A percentile compares a stretch with the other conserved stretches of the same genome.
Evolutionary conservation across 2,113 vertebrate species (phyloP).

Genomic region (Pycnonotus jocosus): DNA sequence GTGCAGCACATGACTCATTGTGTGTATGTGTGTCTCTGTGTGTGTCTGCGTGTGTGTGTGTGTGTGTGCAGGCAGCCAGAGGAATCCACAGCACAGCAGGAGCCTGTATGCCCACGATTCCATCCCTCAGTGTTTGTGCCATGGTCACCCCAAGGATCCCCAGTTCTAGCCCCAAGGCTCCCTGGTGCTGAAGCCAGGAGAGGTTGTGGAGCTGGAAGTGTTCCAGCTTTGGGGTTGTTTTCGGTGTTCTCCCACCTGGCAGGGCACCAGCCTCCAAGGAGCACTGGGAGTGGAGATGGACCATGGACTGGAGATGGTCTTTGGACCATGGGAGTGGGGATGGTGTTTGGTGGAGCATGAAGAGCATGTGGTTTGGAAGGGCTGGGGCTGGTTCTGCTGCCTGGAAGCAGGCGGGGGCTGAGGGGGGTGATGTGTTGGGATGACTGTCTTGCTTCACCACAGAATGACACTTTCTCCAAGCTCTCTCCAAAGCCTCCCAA

Average conservation of each 20-base stretch:
- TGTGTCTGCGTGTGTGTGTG: background rate
- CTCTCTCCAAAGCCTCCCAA: background rate
- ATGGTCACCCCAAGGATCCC: background rate
- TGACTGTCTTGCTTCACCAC: background rate
- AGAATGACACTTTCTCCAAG: background rate
- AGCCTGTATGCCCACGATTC: background rate
- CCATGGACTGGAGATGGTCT: background rate
- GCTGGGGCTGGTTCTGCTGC: background rate
- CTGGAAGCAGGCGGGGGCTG: background rate
- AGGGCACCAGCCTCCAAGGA: background rate
- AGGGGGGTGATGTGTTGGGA: background rate
- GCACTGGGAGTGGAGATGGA: background rate
- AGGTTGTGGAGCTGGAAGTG: background rate
- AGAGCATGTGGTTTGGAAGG: background rate
- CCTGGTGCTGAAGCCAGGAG: background rate
- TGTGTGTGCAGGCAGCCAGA: background rate
- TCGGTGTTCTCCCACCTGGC: background rate
- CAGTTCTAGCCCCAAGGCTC: background rate
- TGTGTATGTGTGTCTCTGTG: background rate
- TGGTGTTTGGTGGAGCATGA: background rate
- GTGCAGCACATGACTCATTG: background rate
- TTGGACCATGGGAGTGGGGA: background rate
- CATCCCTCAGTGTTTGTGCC: background rate
- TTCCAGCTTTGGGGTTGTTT: background rate
- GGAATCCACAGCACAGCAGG: background rate